Evolutionary conservation across 37 sponge, comb jelly and placozoan genomes (phyloP).

Genomic region (Petrosia ficiformis): DNA sequence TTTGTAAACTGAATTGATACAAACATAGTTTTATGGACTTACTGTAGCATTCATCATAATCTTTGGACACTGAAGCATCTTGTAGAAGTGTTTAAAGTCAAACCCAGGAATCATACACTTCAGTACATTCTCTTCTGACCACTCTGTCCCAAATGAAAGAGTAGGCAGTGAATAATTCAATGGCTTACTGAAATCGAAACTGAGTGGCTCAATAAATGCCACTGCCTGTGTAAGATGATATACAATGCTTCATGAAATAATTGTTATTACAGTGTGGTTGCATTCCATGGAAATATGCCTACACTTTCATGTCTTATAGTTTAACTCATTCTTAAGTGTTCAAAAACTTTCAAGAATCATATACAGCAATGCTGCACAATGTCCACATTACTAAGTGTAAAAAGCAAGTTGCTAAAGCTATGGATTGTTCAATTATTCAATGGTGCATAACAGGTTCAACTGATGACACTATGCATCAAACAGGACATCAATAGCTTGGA

Average conservation of each 20-base stretch:
- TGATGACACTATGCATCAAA: no score
- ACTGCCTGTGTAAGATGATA: slow-evolving; percentile 42
- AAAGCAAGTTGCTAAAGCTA: no score
- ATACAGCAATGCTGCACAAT: no score
- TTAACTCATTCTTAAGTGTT: no score
- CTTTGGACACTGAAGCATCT: slow-evolving; percentile 37
- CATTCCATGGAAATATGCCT: neutral
- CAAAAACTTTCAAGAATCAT: no score
- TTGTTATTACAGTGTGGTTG: neutral
- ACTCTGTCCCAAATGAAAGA: slow-evolving; percentile 51
- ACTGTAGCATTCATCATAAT: slow-evolving; percentile 59
- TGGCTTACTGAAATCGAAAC: slow-evolving; percentile 25
- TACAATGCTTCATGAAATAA: no score
- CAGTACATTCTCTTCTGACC: slow-evolving; percentile 37
- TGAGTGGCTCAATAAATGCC: slow-evolving; percentile 57
- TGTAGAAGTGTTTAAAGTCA: slow-evolving; percentile 53
- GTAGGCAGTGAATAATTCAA: slow-evolving; percentile 38
- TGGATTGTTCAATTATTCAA: no score
- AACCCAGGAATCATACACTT: slow-evolving; percentile 26
- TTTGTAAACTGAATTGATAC: neutral
- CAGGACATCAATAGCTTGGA: no score
- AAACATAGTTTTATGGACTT: neutral
- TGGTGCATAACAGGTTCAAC: no score
- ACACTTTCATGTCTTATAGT: no score
- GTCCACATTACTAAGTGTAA: no score